These are phyloP conservation scores for Phyto melanocephala DNA, from an alignment of 2,888 invertebrate species.

Conservation along the genomic window DNA sequence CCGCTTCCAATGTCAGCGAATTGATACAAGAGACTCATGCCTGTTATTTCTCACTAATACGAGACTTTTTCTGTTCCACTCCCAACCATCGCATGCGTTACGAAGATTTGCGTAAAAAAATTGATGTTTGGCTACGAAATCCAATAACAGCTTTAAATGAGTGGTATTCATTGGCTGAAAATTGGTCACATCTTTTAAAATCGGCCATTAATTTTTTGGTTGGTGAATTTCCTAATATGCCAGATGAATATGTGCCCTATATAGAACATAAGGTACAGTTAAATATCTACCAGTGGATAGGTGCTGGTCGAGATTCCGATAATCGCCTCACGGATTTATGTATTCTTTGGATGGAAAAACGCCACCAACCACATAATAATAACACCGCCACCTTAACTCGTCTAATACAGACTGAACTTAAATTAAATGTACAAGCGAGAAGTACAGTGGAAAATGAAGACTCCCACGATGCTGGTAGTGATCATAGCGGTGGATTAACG, in stretches of 20 bases:
- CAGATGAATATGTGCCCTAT: conserved; percentile 93
- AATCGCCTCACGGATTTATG: conserved; percentile 86
- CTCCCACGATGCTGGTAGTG: conserved; percentile 37
- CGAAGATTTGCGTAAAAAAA: conserved; percentile 85
- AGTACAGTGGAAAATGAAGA: conserved; percentile 73
- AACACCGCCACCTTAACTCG: neutral
- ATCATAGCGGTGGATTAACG: conserved; percentile 33
- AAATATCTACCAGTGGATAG: conserved; percentile 89
- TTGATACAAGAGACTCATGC: conserved; percentile 90
- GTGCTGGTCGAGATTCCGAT: conserved; percentile 94
- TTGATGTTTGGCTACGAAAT: conserved; percentile 87
- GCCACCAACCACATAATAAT: conserved; percentile 77
- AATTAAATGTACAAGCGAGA: conserved; percentile 74
- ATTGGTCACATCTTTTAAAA: conserved; percentile 87
- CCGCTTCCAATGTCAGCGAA: conserved; percentile 69
- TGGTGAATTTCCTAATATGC: conserved; percentile 88
- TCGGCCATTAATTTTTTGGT: conserved; percentile 91
- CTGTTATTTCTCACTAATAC: conserved; percentile 91
- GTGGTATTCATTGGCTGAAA: conserved; percentile 86
- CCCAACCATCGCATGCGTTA: conserved; percentile 91
- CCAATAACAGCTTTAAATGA: conserved; percentile 90
- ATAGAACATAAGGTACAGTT: conserved; percentile 88
- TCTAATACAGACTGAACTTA: conserved; percentile 20
- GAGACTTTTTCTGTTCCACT: conserved; percentile 92
- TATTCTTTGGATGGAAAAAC: conserved; percentile 87